Evolutionary conservation across 2,797 vertebrate genomes (phyloP), one percentile per base, ranked within the genome.

Genomic region (Alca torda): DNA sequence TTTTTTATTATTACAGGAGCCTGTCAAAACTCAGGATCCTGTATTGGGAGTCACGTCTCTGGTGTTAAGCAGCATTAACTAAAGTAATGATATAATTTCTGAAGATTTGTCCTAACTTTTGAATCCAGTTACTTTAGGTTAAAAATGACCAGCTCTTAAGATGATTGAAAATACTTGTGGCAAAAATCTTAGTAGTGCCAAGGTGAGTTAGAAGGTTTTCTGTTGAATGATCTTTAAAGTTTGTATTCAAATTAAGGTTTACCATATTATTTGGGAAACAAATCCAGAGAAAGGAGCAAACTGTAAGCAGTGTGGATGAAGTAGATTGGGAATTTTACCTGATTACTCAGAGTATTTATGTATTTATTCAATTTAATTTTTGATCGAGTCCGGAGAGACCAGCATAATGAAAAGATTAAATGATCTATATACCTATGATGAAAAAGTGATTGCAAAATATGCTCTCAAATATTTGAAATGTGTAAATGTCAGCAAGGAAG

Each of bases 341-440:
- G 35, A 74, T 86, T 93, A 50, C 33, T 77, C 35, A 30, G 24
- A 50, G 10, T 84, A 84, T 86, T 88, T 89, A 85, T 73, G 43
- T 85, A 63, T 95, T 95, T 95, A 43, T 91, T 89, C 56, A 77
- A 8, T 73, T 83, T 80, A 70, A 28, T 63, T 87, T 95, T 93
- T 87, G 74, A 82, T 82, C 3, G 1, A 73, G 54, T 69, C 50
- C 26, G 3, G 43, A 89, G 59, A 87, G 43, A 73, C 37, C 19
- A 64, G 26, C 25, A 25, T 82, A 93, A 84, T 87, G 46, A 73
- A 76, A 90, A 90, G 54, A 86, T 78, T 86, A 92, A 89, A 81
- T 81, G 0, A 78, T 77, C 77, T 93, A 8, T 73, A 37, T 75
- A 81, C 31, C 30, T 81, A 20, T 3, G 0, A 43, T 68, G 48